Evolutionary conservation across 2,113 vertebrate genomes (phyloP), one percentile per base, ranked within the genome.

Genomic region (Hemichromis elongatus): DNA sequence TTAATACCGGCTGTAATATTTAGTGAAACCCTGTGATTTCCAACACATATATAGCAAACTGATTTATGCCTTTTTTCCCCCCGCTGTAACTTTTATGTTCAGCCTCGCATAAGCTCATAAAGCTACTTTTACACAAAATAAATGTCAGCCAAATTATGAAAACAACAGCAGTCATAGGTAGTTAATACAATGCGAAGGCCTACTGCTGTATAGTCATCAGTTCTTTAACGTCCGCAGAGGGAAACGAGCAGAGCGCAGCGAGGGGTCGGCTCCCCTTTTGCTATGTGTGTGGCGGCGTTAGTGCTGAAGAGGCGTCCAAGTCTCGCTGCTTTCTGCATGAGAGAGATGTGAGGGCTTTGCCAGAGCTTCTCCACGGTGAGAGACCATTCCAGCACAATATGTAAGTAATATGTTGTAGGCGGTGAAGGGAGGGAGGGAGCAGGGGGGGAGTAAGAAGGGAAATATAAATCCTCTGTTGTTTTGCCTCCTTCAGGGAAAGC

Each of bases 261-360:
- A 90, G 91, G 79, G 82, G 35, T 75, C 50, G 7, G 12, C 87
- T 85, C 59, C 77, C 86, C 88, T 84, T 59, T 52, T 18, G 85
- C 86, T 3, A 77, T 90, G 93, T 94, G 93, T 95, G 94, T 92
- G 94, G 94, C 83, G 57, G 84, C 54, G 53, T 77, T 81, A 82
- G 66, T 80, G 85, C 79, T 24, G 80, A 80, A 79, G 63, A 84
- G 80, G 63, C 37, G 21, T 91, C 90, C 83, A 89, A 82, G 88
- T 89, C 85, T 73, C 2, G 2, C 82, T 85, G 59, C 35, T 83
- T 87, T 90, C 81, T 88, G 86, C 89, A 83, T 47, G 28, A 63
- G 40, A 52, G 81, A 55, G 70, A 81, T 5, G 21, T 40, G n/a
- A 55, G 66, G 55, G 50, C 66, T 89, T 86, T 81, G 86, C 91